Conservation (phyloP, 2,888 invertebrate species). For the Phytoseiulus persimilis region DNA sequence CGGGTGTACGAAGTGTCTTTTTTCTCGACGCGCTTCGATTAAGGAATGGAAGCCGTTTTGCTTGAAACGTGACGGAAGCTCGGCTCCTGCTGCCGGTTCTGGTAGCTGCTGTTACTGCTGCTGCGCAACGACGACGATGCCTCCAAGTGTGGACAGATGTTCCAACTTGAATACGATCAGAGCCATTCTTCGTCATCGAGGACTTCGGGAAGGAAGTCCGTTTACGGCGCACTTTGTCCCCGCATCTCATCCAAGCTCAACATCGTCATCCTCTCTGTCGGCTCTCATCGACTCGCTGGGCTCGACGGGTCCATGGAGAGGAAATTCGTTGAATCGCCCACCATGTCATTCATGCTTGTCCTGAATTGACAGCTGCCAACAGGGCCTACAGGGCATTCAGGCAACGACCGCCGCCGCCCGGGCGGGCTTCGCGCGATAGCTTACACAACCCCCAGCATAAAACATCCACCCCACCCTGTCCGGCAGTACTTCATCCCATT, state of each 20-base stretch:
- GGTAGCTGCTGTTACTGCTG: neutral
- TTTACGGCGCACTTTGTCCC: neutral
- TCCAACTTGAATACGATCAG: neutral
- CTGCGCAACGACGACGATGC: neutral
- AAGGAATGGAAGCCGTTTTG: neutral
- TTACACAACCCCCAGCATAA: neutral
- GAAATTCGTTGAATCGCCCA: neutral
- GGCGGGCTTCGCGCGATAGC: neutral
- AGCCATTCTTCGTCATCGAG: neutral
- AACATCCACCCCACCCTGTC: neutral
- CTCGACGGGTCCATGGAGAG: neutral
- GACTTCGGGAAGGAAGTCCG: neutral
- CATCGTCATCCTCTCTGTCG: neutral
- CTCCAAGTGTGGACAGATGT: neutral
- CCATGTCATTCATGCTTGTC: slow-evolving; percentile 5
- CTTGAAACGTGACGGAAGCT: neutral
- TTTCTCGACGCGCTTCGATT: neutral
- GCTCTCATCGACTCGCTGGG: neutral
- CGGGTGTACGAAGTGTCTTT: neutral
- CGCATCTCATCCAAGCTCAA: neutral
- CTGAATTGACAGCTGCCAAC: neutral
- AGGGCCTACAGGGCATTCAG: neutral
- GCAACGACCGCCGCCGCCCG: neutral
- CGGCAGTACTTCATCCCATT: neutral
- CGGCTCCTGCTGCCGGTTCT: neutral